A percentile compares a stretch with the other conserved stretches of the same genome.
Evolutionary conservation across 1,140 invertebrate species (phyloP).

Genomic region (Rhopalosiphum maidis): DNA sequence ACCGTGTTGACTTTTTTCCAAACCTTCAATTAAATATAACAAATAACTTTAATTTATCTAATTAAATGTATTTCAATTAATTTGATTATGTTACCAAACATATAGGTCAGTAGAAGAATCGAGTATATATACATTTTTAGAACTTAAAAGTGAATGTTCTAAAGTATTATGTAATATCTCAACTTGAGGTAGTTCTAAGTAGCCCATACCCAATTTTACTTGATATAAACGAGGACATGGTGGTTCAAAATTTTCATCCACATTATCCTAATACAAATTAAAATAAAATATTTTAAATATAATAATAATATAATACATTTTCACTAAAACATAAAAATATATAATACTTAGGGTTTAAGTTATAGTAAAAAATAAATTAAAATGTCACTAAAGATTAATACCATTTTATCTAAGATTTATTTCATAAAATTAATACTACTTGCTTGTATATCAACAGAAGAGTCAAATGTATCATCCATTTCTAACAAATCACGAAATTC

Average conservation of each 20-base stretch:
- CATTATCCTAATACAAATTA: slow-evolving; percentile 70
- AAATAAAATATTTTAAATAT: slow-evolving; percentile 24
- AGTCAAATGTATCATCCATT: slow-evolving; percentile 64
- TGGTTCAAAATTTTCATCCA: slow-evolving; percentile 79
- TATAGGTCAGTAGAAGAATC: slow-evolving; percentile 97
- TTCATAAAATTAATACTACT: neutral
- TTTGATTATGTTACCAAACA: slow-evolving; percentile 79
- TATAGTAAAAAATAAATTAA: neutral
- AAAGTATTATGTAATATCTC: slow-evolving; percentile 81
- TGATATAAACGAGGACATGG: slow-evolving; percentile 86
- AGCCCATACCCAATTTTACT: slow-evolving; percentile 97
- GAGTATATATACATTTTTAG: slow-evolving; percentile 95
- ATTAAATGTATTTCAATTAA: neutral
- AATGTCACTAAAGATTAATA: no score
- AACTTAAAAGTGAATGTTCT: slow-evolving; percentile 79
- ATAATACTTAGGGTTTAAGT: neutral
- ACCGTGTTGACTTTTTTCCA: slow-evolving; percentile 95
- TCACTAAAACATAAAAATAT: neutral
- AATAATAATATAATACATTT: neutral
- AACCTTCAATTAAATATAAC: slow-evolving; percentile 71
- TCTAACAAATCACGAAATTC: slow-evolving; percentile 85
- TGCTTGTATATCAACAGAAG: slow-evolving; percentile 56
- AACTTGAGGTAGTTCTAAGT: slow-evolving; percentile 96
- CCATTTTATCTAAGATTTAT: neutral
- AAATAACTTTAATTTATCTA: neutral